Evolutionary conservation across 1,140 invertebrate species (phyloP), one percentile per base, ranked within the genome.

Genomic region (Aphaenogaster ashmeadi): DNA sequence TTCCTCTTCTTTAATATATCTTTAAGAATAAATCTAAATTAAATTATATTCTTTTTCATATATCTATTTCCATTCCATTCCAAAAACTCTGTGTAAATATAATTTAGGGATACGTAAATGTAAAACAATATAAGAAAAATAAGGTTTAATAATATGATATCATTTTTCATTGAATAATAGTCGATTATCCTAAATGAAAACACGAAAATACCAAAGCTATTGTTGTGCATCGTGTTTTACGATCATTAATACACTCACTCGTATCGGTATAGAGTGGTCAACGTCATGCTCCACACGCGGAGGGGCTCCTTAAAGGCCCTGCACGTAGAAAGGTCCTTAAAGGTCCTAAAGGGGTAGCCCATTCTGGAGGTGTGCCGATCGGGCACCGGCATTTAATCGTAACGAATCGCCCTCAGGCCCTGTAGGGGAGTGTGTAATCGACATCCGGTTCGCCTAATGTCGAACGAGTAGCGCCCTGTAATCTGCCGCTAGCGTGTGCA

Each of bases 401-500:
- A 91, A 92, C 88, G 90, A 92, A 92, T 93, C 87, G 92, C 36
- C 86, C 79, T 64, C 64, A 74, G 71, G 81, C 67, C 60, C 88
- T 75, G 88, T 89, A 89, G 89, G 84, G 78, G 58, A 91, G 89
- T 92, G 88, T 91, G 89, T 92, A 93, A 94, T 94, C 89, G 92
- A 93, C 93, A 93, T 93, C 93, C 92, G 91, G 93, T 91, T 90
- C 86, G 86, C 88, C 91, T 92, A 93, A 93, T 91, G 88, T 91
- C 81, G 85, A 71, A 89, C 87, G 80, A 89, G 89, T 88, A 91
- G 90, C 88, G 87, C 90, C 92, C 90, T 93, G 92, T 93, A 93
- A 93, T 92, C 90, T 91, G 69, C 75, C 86, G 80, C 87, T 86
- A 74, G 87, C 89, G 88, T 87, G 88, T 88, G 89, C 86, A 89